phyloP scores from a whole-genome alignment of 1,140 invertebrate species.

The Cecropterus lyciades region DNA sequence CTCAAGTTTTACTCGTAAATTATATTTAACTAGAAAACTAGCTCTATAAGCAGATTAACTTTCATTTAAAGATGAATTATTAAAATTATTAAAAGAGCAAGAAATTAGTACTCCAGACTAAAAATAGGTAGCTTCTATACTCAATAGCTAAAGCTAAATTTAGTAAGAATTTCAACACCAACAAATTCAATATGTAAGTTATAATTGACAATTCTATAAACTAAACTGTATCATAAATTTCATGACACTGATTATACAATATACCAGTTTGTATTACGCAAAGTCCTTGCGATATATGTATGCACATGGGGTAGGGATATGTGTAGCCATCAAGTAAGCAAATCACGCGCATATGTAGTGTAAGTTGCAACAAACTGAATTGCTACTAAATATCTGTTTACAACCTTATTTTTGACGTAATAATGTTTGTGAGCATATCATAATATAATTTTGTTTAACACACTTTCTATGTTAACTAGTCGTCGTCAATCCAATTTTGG shows the following conservation, averaged over 20 bases:
- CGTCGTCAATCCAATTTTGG: too few species aligned
- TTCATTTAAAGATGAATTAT: too few species aligned
- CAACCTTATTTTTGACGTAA: background rate
- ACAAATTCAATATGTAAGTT: conserved; percentile 3
- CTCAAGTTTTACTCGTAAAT: too few species aligned
- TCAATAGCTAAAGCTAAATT: too few species aligned
- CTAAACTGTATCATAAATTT: conserved; percentile 21
- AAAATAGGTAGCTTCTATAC: too few species aligned
- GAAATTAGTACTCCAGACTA: too few species aligned
- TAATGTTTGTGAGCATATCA: background rate
- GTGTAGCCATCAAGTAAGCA: background rate
- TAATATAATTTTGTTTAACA: background rate
- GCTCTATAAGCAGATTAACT: too few species aligned
- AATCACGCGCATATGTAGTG: conserved; percentile 1
- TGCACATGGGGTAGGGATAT: conserved; percentile 4
- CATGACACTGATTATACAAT: conserved; percentile 12
- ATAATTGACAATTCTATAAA: conserved; percentile 1
- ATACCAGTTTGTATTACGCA: conserved; percentile 18
- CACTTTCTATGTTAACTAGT: too few species aligned
- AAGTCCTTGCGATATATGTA: conserved; percentile 7
- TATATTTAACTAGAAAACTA: too few species aligned
- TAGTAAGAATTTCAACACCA: conserved; percentile 6
- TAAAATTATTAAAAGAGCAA: too few species aligned
- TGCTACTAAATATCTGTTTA: conserved; percentile 1
- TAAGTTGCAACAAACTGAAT: background rate